Evolutionary conservation across 2,888 invertebrate species (phyloP), one percentile per base, ranked within the genome.

Genomic region (Gasteruption jaculator): DNA sequence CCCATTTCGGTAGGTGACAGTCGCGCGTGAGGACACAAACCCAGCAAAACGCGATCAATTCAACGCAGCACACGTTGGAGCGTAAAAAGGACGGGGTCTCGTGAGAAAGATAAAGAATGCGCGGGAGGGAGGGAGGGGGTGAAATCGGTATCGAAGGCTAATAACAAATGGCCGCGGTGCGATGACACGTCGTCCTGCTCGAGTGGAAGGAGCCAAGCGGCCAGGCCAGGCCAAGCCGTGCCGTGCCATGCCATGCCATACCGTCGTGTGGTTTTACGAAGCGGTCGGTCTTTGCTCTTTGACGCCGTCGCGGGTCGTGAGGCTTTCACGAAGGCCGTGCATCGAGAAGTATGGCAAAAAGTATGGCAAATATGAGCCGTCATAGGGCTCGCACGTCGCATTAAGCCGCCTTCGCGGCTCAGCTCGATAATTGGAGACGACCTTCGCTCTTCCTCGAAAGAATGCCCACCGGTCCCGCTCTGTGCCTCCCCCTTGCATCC

Each of bases 391-490:
- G n/a, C n/a, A n/a, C n/a, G 56, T 58, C 54, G 60, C 56, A 54
- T 57, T 58, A 58, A 60, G 54, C 56, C 59, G 58, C 56, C 57
- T 60, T 60, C 59, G 56, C 52, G 49, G 51, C 48, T 53, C 53
- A 47, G 49, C 53, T 45, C 55, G 58, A 63, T 67, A 66, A 68
- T 65, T 68, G 64, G 61, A n/a, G n/a, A n/a, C 67, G 62, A 61
- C 61, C 65, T 65, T 63, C 60, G 61, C 56, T 63, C 56, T 68
- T 68, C 66, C 58, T 55, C 64, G 66, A 68, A 68, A 63, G 60
- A 61, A 68, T 65, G 60, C 55, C 54, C 58, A 48, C 49, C 46
- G 43, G 47, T 11, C 22, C 16, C 22, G 14, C 10, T 36, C 32
- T 18, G 29, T 25, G 25, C n/a, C 37, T 30, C 24, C 27, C 33